Evolutionary conservation across 2,888 invertebrate genomes (phyloP), one percentile per base, ranked within the genome.

Genomic region (Cataglyphis cursor): DNA sequence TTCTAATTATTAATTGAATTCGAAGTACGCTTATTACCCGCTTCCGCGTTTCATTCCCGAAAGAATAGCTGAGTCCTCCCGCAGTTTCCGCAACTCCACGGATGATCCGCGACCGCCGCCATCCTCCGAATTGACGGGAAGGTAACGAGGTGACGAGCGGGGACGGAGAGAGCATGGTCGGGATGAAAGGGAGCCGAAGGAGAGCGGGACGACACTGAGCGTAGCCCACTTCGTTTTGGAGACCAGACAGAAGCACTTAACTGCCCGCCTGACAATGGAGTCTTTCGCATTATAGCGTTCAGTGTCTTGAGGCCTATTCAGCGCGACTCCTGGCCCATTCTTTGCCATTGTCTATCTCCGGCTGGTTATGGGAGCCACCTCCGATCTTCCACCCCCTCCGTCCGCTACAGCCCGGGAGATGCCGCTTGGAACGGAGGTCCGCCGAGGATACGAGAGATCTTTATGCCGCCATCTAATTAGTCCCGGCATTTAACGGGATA

Each of bases 221-320:
- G 89, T 91, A 92, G 92, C 91, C 93, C 90, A 92, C 92, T 93
- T 92, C 92, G 93, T 94, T 93, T 93, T 84, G 88, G 91, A 91
- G 91, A 89, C 91, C 91, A 93, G 92, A 90, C 91, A 89, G 91
- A 92, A 93, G 93, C 93, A 94, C 94, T 94, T 94, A 94, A 94
- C 93, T 94, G 93, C 92, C 93, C 93, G 92, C 87, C 82, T 90
- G 90, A 94, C 94, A 94, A 94, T 94, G 92, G 93, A 93, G 92
- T 92, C 92, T 92, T 93, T 92, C 92, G 93, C 93, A 93, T 94
- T 93, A 94, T 92, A 92, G 92, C 92, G 91, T 92, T 93, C 93
- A 92, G 92, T 94, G 93, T 94, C 94, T 94, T 91, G 92, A 93
- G 93, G 94, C 94, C 93, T 93, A 94, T 94, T 94, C 93, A 93